Evolutionary conservation across 2,113 vertebrate genomes (phyloP), one percentile per base, ranked within the genome.

Genomic region (Aythya baeri): DNA sequence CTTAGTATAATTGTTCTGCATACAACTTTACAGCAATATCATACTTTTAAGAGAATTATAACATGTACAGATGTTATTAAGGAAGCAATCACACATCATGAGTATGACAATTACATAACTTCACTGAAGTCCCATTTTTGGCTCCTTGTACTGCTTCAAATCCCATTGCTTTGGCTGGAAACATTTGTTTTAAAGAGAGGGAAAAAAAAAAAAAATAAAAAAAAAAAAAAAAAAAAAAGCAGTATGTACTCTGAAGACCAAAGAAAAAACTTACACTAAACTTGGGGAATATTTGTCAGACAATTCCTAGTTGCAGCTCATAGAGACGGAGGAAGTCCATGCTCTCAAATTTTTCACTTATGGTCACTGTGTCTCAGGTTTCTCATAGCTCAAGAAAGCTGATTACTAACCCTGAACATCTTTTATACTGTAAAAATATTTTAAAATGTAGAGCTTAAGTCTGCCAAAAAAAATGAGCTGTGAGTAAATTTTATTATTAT

Each of bases 1-100:
- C 2, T 13, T 58, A 49, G 6, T 41, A 17, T n/a, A 9, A 2
- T 0, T 15, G 6, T 5, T 87, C 49, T 6, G 2, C 38, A 44
- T 27, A 65, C 7, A 8, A 16, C 2, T 58, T 88, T 58, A 31
- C 9, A 11, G 13, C 31, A 13, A 36, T 36, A 41, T 1, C 6
- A 57, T 52, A 41, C 17, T 82, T 90, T 44, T 50, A 49, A 29
- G 49, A 78, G 17, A 61, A 34, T 17, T 68, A 14, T 21, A 44
- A 70, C 2, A 1, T 57, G 4, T 26, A 52, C 11, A 61, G 32
- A 15, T 58, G 25, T 43, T 58, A 78, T 32, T 61, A 71, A 65
- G 49, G 68, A 74, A 81, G 77, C 17, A 49, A 36, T 22, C 25
- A 36, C 6, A 29, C 26, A 93, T 89, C 74, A 55, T 14, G 5